Evolutionary conservation across 2,888 invertebrate genomes (phyloP).

Genomic region (Heliconius erato): DNA sequence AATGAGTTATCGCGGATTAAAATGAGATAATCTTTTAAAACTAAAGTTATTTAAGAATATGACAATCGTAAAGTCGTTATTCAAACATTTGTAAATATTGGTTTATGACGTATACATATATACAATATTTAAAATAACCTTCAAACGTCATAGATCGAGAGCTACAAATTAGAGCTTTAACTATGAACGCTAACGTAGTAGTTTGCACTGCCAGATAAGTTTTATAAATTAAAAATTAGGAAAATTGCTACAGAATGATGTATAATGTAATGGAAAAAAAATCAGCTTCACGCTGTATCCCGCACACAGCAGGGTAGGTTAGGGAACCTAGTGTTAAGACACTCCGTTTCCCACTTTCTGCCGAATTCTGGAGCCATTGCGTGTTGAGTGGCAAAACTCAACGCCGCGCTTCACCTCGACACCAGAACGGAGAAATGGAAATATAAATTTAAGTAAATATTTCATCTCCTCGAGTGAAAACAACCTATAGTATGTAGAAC

Average conservation of each 20-base stretch:
- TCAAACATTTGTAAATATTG: constrained; percentile 25
- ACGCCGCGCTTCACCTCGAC: too few relatives aligned
- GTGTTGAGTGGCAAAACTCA: too few relatives aligned
- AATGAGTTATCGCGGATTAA: not conserved
- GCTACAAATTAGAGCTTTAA: constrained; percentile 77
- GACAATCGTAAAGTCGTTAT: not conserved
- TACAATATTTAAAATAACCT: constrained; percentile 58
- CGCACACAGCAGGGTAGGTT: too few relatives aligned
- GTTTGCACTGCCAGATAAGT: constrained; percentile 77
- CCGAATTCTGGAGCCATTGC: too few relatives aligned
- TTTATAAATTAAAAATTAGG: constrained; percentile 54
- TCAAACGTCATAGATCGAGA: constrained; percentile 72
- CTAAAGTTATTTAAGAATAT: constrained; percentile 23
- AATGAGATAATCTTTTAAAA: constrained; percentile 11
- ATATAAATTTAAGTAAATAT: too few relatives aligned
- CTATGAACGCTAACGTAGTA: constrained; percentile 70
- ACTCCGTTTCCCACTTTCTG: too few relatives aligned
- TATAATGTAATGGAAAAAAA: too few relatives aligned
- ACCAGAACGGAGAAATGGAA: too few relatives aligned
- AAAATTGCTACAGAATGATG: constrained; percentile 18
- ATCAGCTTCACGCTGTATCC: too few relatives aligned
- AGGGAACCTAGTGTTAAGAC: too few relatives aligned
- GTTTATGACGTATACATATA: constrained; percentile 34
- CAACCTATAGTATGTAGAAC: too few relatives aligned
- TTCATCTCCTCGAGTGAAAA: too few relatives aligned